Evolutionary conservation across 2,113 vertebrate genomes (phyloP), one percentile per base, ranked within the genome.

Genomic region (Sturnus vulgaris): DNA sequence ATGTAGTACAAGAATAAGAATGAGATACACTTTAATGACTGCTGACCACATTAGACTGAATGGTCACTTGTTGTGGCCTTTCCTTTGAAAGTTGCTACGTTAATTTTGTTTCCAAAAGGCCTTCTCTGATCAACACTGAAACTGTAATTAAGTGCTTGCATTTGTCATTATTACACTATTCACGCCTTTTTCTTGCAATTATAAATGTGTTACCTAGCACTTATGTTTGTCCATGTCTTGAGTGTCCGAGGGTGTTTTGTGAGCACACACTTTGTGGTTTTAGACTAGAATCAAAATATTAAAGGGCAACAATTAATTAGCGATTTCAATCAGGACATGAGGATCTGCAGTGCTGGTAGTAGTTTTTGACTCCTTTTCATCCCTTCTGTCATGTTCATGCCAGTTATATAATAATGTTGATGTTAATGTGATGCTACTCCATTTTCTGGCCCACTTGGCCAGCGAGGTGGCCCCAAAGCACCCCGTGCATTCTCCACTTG

Each of bases 51-150:
- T 68, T 52, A 49, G 6, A 35, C 35, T 3, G 8, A 86, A 28
- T 15, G 85, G 92, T 80, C 92, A 88, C 11, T 82, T 79, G 59
- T 82, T 79, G 59, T 71, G 82, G 42, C 22, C 82, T 87, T 93
- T 88, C 63, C 63, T 93, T 85, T 85, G 50, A 66, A 96, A 94
- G 76, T 64, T 9, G 2, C 19, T 71, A 23, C 5, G 3, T 47
- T 78, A 63, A 87, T 82, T 93, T 94, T 84, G 22, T 69, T 90
- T 87, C 79, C 53, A 60, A 86, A 94, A 80, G 75, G 28, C 19
- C 39, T 82, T 92, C 88, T 79, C 49, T 61, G 56, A 47, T 78
- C 89, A 78, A 71, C 82, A 61, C 80, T 93, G 93, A 93, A 93
- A 85, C 65, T 35, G 33, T 76, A 95, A 93, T 82, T 81, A 95